Evolutionary conservation across 2,888 invertebrate species (phyloP).

Genomic region (Synergus umbraculus): DNA sequence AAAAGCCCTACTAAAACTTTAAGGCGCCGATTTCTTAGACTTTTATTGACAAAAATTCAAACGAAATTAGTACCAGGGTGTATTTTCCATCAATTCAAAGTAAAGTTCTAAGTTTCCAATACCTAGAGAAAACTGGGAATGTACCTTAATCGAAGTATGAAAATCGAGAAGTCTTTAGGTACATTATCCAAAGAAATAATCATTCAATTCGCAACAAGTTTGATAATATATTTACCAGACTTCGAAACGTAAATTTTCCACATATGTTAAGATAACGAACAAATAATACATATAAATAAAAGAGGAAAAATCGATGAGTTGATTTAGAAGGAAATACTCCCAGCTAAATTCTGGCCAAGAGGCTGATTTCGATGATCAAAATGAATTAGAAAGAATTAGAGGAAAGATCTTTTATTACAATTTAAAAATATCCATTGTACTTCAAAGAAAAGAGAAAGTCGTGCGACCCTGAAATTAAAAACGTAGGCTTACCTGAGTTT

Average conservation of each 20-base stretch:
- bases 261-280: background rate
- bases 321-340: constrained; percentile 25
- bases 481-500: constrained; percentile 7
- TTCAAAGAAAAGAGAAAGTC: constrained; percentile 7
- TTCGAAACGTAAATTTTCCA: background rate
- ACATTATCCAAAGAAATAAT: background rate
- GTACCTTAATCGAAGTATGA: constrained; percentile 23
- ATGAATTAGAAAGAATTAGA: background rate
- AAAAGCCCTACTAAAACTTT: constrained; percentile 4
- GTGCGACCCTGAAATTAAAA: constrained; percentile 36
- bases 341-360: constrained; percentile 7
- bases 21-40: constrained; percentile 1
- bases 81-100: background rate
- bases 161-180: constrained; percentile 18
- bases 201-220: background rate
- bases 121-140: background rate
- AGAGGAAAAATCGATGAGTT: background rate
- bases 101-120: background rate
- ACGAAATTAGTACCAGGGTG: constrained; percentile 1
- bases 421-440: background rate
- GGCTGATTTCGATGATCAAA: background rate
- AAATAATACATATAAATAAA: background rate
- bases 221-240: background rate
- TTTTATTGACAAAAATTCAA: background rate
- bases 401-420: background rate